Base-by-base conservation (phyloP, 1,140 invertebrate genomes). In the Caerostris darwini region DNA sequence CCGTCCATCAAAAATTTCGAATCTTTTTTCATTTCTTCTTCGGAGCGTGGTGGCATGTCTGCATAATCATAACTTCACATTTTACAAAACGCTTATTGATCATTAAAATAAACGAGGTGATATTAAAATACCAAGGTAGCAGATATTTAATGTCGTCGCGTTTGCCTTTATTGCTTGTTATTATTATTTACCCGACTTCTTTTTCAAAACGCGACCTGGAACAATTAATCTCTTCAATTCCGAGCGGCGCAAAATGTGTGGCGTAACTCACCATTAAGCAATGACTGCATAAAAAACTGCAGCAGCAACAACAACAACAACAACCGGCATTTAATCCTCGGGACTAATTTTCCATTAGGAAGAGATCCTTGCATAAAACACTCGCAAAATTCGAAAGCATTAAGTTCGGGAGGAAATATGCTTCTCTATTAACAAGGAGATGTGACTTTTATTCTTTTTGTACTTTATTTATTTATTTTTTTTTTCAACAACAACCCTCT, bases 21-120 rank as follows among this genome's bases (percentile, higher is more conserved):
- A 77, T 8, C 54, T 90, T 81, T 77, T 90, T 90, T 90, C 77
- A 67, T 50, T n/a, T 53, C 17, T 14, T 7, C 12, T 34, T 10
- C 34, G 50, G 19, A 10, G 34, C 69, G 69, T 14, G 59, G 19
- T 77, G 69, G 71, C 34, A 77, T 77, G 53, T 53, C 69, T 34
- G 69, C 69, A 71, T 89, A 89, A 89, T 89, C 87, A 67, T 61
- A 56, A 7, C 69, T 34, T 12, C 81, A 64, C 90, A 64, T 92
- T 92, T 83, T 83, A 92, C 90, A 92, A 92, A 92, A 92, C 81
- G 90, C 87, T 81, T 90, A 59, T 90, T 19, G 89, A 77, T 92
- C 90, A 92, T 92, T 92, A 92, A 92, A 92, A 92, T 83, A 92
- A 92, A 92, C 77, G 90, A 92, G 57, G 58, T 64, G 90, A 83